Evolutionary conservation across 2,888 invertebrate genomes (phyloP).

Genomic region (Aplocera efformata): DNA sequence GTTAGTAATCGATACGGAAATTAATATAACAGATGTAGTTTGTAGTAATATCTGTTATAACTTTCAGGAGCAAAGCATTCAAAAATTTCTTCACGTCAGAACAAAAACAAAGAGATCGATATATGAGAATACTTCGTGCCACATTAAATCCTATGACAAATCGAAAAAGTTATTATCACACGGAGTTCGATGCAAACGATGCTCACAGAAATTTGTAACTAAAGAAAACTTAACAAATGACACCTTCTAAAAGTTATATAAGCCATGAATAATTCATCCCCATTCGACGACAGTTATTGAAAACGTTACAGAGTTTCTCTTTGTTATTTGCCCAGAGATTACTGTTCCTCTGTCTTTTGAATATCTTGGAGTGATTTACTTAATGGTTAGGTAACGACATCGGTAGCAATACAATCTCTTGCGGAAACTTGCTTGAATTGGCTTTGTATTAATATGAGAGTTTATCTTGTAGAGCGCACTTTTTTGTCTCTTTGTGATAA

Average conservation of each 20-base stretch:
- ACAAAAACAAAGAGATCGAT: conserved; percentile 31
- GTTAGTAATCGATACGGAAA: too few relatives aligned
- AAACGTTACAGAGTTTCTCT: conserved; percentile 33
- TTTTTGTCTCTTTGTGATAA: too few relatives aligned
- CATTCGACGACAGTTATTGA: conserved; percentile 36
- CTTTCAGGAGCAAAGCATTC: too few relatives aligned
- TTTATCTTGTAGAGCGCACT: neutral
- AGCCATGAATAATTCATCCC: conserved; percentile 43
- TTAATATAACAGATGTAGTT: too few relatives aligned
- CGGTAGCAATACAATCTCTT: conserved; percentile 6
- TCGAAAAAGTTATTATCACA: conserved; percentile 42
- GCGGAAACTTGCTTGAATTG: conserved; percentile 4
- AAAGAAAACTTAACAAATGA: conserved; percentile 44
- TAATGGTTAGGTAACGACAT: conserved; percentile 12
- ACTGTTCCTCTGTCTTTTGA: conserved; percentile 21
- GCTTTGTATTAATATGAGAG: conserved; percentile 4
- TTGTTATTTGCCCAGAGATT: conserved; percentile 29
- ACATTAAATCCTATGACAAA: conserved; percentile 46
- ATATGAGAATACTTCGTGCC: conserved; percentile 21
- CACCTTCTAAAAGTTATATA: conserved; percentile 43
- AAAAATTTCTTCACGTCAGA: conserved; percentile 7
- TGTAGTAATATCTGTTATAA: too few relatives aligned
- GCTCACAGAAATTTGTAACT: conserved; percentile 37
- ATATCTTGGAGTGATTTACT: conserved; percentile 20
- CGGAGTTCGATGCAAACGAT: conserved; percentile 35